Base-by-base conservation (phyloP, 2,888 invertebrate genomes). In the Drosophila longiperda region DNA sequence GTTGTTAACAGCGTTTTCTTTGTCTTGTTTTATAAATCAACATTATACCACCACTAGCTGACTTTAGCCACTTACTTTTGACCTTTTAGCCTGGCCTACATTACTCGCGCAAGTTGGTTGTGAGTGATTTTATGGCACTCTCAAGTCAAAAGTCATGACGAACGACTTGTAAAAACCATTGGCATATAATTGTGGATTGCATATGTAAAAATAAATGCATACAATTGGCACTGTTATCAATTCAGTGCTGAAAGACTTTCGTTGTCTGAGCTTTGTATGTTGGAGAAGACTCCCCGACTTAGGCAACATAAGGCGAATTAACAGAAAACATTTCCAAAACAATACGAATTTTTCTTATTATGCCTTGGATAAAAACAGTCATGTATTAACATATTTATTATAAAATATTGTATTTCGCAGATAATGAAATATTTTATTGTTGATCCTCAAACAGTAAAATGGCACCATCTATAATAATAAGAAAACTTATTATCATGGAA, bases 81-180 rank as follows among this genome's bases (percentile, higher is more conserved):
- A 85, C 83, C 86, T 87, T 80, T 75, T 42, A 36, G 34, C 54
- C 59, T 66, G 59, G 40, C 74, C 83, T 66, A 63, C 85, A 84
- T 80, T 71, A 82, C 67, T 73, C 66, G 58, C 59, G 78, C 68
- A 52, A 54, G 54, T 49, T 58, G 50, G 36, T 17, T 65, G 34
- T 23, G 33, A 54, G 38, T 54, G 54, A 66, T 66, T 66, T 38
- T 36, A 66, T 57, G 50, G 50, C 40, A 33, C 50, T 12, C 38
- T 38, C n/a, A 26, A 55, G 54, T 55, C 26, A 26, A 55, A 26
- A 38, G 26, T 26, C 65, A 72, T 65, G 26, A 73, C 54, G 20
- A 63, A 36, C 50, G 49, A 40, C 42, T 58, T 58, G 52, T 32
- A n/a, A 53, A 29, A 64, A 45, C 38, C 48, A 78, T 74, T 78